phyloP scores from a whole-genome alignment of 1,140 invertebrate species.

The Drosophila pseudoobscura region DNA sequence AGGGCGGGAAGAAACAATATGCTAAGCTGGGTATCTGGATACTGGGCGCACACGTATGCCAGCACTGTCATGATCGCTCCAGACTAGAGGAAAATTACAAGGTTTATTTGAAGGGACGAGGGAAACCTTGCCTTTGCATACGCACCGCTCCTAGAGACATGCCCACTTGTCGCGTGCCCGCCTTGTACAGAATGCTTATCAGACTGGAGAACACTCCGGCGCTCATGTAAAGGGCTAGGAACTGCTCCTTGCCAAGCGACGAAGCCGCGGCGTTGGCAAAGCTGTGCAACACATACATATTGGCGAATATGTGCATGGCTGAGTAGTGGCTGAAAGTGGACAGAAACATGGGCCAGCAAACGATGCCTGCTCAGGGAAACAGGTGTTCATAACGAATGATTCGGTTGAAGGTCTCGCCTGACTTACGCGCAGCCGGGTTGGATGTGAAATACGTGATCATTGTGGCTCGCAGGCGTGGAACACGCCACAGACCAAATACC shows the following conservation, averaged over 20 bases:
- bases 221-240: constrained; percentile 94
- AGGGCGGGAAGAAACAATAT: constrained; percentile 95
- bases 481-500: constrained; percentile 93
- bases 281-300: constrained; percentile 98
- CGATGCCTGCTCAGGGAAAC: constrained; percentile 84
- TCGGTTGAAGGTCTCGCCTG: not conserved
- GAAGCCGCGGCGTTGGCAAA: constrained; percentile 88
- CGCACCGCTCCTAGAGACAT: constrained; percentile 96
- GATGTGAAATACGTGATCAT: constrained; percentile 95
- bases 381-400: not conserved
- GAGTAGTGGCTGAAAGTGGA: constrained; percentile 97
- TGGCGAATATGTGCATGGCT: constrained; percentile 92
- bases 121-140: constrained; percentile 43
- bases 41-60: constrained; percentile 93
- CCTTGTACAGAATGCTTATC: constrained; percentile 92
- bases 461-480: constrained; percentile 88
- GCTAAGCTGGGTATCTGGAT: constrained; percentile 92
- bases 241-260: constrained; percentile 95
- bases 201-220: constrained; percentile 95
- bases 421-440: constrained; percentile 90
- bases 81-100: constrained; percentile 87
- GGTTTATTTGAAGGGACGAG: constrained; percentile 2
- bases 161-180: constrained; percentile 86
- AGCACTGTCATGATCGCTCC: constrained; percentile 96
- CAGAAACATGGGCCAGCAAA: constrained; percentile 94